phyloP scores from a whole-genome alignment of 2,888 invertebrate species.

The Trachelus stipa region DNA sequence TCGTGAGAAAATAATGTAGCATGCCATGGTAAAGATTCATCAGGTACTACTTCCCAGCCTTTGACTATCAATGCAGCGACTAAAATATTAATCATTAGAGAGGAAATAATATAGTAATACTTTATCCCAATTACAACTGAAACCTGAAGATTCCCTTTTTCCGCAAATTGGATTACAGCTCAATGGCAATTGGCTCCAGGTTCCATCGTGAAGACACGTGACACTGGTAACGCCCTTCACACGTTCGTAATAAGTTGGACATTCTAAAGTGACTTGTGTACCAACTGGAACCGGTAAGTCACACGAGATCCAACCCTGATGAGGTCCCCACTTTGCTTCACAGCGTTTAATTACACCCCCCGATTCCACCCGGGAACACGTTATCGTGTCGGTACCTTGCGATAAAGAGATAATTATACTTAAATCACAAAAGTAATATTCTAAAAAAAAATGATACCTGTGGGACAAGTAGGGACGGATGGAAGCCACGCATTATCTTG shows the following conservation, averaged over 20 bases:
- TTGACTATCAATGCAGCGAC: constrained; percentile 60
- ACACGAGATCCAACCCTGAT: constrained; percentile 56
- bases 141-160: constrained; percentile 38
- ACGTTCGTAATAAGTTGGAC: constrained; percentile 60
- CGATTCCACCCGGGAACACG: constrained; percentile 36
- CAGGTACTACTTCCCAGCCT: constrained; percentile 56
- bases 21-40: constrained; percentile 70
- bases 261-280: constrained; percentile 56
- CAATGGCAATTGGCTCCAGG: constrained; percentile 63
- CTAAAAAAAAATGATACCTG: constrained; percentile 20
- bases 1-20: constrained; percentile 68
- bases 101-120: neutral
- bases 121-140: neutral
- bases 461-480: constrained; percentile 37
- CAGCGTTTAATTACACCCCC: constrained; percentile 49
- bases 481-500: constrained; percentile 47
- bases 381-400: constrained; percentile 27
- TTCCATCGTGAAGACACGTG: constrained; percentile 63
- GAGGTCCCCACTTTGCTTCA: constrained; percentile 46
- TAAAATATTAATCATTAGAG: constrained; percentile 18
- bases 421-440: neutral
- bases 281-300: constrained; percentile 54
- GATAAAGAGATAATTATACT: neutral
- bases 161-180: constrained; percentile 61
- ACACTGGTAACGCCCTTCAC: constrained; percentile 43